Evolutionary conservation across 2,113 vertebrate genomes (phyloP).

Genomic region (Hepsetus odoe): DNA sequence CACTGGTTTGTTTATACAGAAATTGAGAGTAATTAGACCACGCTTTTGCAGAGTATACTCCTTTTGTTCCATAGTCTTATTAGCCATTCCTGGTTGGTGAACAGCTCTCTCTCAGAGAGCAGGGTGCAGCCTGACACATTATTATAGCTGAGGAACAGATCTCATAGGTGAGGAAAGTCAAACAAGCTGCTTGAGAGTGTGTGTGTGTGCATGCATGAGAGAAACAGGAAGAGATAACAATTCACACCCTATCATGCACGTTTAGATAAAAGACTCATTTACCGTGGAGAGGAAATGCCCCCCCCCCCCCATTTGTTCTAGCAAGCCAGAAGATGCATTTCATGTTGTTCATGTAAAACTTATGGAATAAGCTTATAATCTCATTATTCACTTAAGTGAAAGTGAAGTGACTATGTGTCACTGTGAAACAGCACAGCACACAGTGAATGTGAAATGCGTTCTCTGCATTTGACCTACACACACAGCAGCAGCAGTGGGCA

Average conservation of each 20-base stretch:
- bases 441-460: too few species aligned
- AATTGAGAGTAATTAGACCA: not conserved
- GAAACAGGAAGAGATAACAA: constrained; percentile 37
- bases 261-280: constrained; percentile 34
- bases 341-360: too few species aligned
- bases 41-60: not conserved
- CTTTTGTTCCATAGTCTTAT: not conserved
- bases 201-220: constrained; percentile 32
- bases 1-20: not conserved
- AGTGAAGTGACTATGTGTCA: too few species aligned
- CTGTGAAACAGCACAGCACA: too few species aligned
- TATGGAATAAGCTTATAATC: too few species aligned
- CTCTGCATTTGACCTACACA: too few species aligned
- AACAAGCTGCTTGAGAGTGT: constrained; percentile 20
- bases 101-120: not conserved
- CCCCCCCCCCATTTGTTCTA: constrained; percentile 9
- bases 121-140: constrained; percentile 2
- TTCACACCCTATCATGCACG: constrained; percentile 18
- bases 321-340: not conserved
- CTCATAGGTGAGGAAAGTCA: constrained; percentile 41
- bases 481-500: too few species aligned
- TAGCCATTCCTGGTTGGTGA: not conserved
- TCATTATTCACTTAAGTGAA: too few species aligned
- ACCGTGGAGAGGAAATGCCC: not conserved
- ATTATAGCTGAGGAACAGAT: constrained; percentile 23